Evolutionary conservation across 1,140 invertebrate genomes (phyloP), one percentile per base, ranked within the genome.

Genomic region (Rhagoletis pomonella): DNA sequence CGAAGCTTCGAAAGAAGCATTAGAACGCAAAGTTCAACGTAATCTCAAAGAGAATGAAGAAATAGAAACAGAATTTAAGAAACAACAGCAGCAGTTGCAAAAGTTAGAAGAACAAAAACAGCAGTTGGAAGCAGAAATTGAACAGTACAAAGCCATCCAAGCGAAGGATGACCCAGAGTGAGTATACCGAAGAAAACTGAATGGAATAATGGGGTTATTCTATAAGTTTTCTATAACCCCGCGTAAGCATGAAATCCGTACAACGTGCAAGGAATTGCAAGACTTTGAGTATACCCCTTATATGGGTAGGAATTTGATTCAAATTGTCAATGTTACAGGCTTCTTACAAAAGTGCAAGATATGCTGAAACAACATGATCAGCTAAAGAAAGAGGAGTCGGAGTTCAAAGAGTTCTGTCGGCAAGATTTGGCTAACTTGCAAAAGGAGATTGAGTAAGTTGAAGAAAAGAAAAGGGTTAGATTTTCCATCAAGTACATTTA

Each of bases 371-470:
- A 96, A 88, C 96, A 97, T 91, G 97, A 97, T 89, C 95, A 94
- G 89, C 92, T 97, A 10, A 97, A 96, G 90, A 94, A 95, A 87
- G 95, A 97, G 91, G 97, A 97, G 90, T 93, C 94, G 17, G 94
- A 96, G 89, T 98, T 97, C 90, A 96, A 96, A 88, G 95, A 96
- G 87, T 95, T 96, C 87, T 98, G 97, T 90, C 96, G 96, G 90
- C 93, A 93, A 39, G 95, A 97, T 91, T 92, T 96, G 85, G 93
- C 92, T 85, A 89, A 93, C n/a, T 90, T 96, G 6, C 94, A 96
- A 90, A 93, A 93, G 81, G 91, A 94, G 88, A 94, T 96, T 58
- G 92, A 94, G 94, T 95, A 94, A 92, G 93, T 93, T 60, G 12
- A 59, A 59, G 29, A 29, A 29, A 29, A 29, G 29, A 29, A 29